Conservation (phyloP, 2,113 vertebrate genomes). For the Polypterus bichir region DNA sequence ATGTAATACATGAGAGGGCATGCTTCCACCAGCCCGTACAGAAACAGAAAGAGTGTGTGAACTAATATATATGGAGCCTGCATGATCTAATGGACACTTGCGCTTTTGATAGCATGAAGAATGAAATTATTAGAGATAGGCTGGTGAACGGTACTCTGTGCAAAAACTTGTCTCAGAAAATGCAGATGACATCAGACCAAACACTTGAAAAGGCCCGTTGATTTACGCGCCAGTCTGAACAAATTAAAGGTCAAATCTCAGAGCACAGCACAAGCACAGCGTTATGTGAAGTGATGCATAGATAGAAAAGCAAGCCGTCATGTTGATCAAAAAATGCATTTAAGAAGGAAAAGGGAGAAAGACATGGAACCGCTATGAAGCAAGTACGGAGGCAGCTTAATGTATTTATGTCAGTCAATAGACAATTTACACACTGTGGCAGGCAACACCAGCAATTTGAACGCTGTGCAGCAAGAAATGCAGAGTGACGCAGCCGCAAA, state of each 20-base stretch:
- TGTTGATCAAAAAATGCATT: too few relatives aligned
- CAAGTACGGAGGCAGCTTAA: too few relatives aligned
- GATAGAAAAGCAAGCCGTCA: too few relatives aligned
- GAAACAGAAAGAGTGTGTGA: neutral
- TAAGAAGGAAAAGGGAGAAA: too few relatives aligned
- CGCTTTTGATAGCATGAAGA: slow-evolving; percentile 6
- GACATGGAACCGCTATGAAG: too few relatives aligned
- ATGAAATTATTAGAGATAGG: slow-evolving; percentile 6
- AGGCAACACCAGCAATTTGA: too few relatives aligned
- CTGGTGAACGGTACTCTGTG: neutral
- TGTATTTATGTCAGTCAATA: too few relatives aligned
- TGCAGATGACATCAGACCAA: neutral
- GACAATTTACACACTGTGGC: too few relatives aligned
- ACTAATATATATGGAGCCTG: slow-evolving; percentile 10
- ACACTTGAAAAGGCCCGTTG: neutral
- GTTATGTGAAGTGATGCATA: neutral
- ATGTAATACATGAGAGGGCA: slow-evolving; percentile 11
- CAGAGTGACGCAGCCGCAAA: too few relatives aligned
- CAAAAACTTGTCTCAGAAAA: neutral
- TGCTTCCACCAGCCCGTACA: slow-evolving; percentile 3
- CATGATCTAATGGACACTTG: slow-evolving; percentile 1
- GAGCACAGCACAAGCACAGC: neutral
- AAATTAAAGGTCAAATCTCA: neutral
- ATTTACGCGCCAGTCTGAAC: neutral
- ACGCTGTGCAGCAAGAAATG: too few relatives aligned